Evolutionary conservation across 2,888 invertebrate species (phyloP), one percentile per base, ranked within the genome.

Genomic region (Argynnis bischoffii): DNA sequence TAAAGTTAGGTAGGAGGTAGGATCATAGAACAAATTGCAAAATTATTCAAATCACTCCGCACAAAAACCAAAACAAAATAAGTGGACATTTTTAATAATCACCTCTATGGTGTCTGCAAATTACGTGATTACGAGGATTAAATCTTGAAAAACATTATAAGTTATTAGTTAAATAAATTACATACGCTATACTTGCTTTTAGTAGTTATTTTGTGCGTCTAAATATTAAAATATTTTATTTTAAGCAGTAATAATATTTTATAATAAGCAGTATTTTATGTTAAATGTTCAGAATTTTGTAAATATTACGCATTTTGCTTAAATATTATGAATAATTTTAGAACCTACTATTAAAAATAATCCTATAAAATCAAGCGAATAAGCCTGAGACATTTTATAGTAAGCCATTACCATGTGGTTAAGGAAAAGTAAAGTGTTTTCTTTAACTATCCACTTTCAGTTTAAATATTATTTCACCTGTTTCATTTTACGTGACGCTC

Each of bases 21-120:
- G 11, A 48, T 31, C 47, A 55, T 59, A 47, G 81, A 78, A 86
- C 80, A 85, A 85, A 88, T 85, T 80, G 84, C 75, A 77, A 80
- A 85, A 87, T 87, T 87, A 87, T 89, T 88, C 81, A 85, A 88
- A 88, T 87, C 76, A 78, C 54, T 21, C n/a, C 26, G 16, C 21
- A 55, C 48, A 55, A 63, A 59, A 67, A 64, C 21, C 47, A 48
- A 53, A 60, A 54, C 16, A 60, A 41, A n/a, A 68, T 55, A 31
- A 60, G 63, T 59, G 68, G 55, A 68, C 64, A 60, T 64, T 55
- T 68, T 67, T 54, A 50, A 59, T 21, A 47, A 26, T n/a, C 53
- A 26, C 41, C 46, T 64, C 26, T 35, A 57, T 46, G 47, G 31
- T 57, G 46, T 53, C 54, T 48, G 59, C 55, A 48, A 66, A 60